Conservation (phyloP, 2,888 invertebrate genomes). For the Cenopis cana region DNA sequence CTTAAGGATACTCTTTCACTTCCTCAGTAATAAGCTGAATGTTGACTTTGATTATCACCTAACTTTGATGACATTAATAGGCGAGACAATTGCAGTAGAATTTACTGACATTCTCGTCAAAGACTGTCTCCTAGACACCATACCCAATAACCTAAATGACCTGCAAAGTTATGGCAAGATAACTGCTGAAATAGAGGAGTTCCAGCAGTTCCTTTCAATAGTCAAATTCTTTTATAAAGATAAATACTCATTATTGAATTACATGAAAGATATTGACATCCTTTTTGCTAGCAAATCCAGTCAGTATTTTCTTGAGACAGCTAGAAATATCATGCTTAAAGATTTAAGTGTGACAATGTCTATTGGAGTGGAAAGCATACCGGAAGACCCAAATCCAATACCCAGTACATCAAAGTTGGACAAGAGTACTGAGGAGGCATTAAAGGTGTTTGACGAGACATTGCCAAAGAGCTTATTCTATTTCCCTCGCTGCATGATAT, state of each 20-base stretch:
- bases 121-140: conserved; percentile 90
- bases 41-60: conserved; percentile 61
- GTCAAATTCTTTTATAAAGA: conserved; percentile 85
- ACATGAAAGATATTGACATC: conserved; percentile 89
- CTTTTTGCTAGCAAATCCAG: conserved; percentile 92
- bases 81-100: conserved; percentile 82
- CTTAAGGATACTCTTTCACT: conserved; percentile 83
- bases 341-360: conserved; percentile 91
- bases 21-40: conserved; percentile 84
- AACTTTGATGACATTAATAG: conserved; percentile 83
- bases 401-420: conserved; percentile 48
- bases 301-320: conserved; percentile 88
- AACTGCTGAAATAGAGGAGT: conserved; percentile 86
- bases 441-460: conserved; percentile 71
- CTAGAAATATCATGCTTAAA: conserved; percentile 90
- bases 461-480: conserved; percentile 76
- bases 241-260: conserved; percentile 87
- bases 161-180: conserved; percentile 87
- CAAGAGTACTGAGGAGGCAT: conserved; percentile 64
- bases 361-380: conserved; percentile 80
- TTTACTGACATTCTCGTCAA: conserved; percentile 88
- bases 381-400: conserved; percentile 49
- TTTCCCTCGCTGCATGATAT: conserved; percentile 85
- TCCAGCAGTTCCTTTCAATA: conserved; percentile 87
- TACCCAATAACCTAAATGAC: conserved; percentile 91